phyloP scores from a whole-genome alignment of 2,888 invertebrate species.

The Xestia sexstrigata region DNA sequence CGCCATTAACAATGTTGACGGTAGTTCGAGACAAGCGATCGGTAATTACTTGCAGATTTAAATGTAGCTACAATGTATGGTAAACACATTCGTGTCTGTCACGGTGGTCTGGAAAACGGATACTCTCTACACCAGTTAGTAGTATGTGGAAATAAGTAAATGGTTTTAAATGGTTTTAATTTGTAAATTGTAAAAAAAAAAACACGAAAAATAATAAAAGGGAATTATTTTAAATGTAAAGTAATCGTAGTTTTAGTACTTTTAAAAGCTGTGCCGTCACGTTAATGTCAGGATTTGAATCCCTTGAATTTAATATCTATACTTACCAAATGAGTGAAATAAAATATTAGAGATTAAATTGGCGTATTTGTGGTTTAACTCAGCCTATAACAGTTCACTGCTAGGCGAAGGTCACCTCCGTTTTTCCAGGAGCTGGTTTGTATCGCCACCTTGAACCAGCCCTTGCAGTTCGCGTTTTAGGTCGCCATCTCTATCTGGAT shows the following conservation, averaged over 20 bases:
- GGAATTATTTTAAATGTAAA: too few relatives aligned
- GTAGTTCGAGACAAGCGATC: constrained; percentile 49
- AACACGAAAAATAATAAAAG: too few relatives aligned
- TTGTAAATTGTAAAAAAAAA: too few relatives aligned
- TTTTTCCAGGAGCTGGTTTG: not conserved
- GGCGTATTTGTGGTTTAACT: not conserved
- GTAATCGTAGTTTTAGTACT: not conserved
- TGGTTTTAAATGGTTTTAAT: not conserved
- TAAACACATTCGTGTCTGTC: not conserved
- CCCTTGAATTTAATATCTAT: not conserved
- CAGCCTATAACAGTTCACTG: not conserved
- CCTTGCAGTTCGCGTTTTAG: not conserved
- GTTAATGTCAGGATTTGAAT: fast-evolving
- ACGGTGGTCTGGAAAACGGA: not conserved
- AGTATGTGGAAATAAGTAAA: not conserved
- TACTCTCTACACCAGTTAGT: not conserved
- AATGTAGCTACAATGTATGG: constrained; percentile 37
- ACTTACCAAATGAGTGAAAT: not conserved
- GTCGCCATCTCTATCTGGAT: not conserved
- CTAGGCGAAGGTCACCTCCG: not conserved
- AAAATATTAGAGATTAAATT: not conserved
- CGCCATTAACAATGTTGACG: constrained; percentile 58
- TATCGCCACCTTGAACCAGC: not conserved
- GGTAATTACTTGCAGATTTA: constrained; percentile 58
- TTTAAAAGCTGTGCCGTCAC: not conserved